These are phyloP conservation scores for Camponotus pennsylvanicus DNA, from an alignment of 1,140 invertebrate species.

Conservation along the genomic window DNA sequence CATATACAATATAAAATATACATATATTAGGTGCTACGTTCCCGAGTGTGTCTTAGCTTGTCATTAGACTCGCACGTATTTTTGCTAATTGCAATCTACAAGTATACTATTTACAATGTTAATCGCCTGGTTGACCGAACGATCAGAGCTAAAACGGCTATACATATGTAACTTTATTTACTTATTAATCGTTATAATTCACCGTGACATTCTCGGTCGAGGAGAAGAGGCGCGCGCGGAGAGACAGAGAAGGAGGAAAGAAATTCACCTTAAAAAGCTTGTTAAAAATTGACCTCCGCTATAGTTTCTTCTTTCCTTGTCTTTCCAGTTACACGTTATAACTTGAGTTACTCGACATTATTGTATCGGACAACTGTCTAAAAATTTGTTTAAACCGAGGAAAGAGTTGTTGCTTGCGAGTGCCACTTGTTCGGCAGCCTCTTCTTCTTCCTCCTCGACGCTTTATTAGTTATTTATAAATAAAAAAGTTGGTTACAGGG, in stretches of 20 bases:
- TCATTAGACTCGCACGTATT: conserved; percentile 26
- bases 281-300: not conserved
- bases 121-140: not conserved
- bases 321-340: too few species aligned
- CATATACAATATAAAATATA: too few species aligned
- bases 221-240: not conserved
- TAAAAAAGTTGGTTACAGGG: conserved; percentile 69
- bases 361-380: not conserved
- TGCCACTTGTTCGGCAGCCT: too few species aligned
- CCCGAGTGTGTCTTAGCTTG: not conserved
- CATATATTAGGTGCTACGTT: not conserved
- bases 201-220: not conserved
- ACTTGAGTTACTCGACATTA: not conserved
- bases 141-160: not conserved
- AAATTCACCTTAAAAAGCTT: not conserved
- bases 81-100: not conserved
- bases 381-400: not conserved
- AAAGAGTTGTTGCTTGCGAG: not conserved
- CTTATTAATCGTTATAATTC: conserved; percentile 2
- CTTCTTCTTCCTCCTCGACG: not conserved
- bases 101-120: not conserved
- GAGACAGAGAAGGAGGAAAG: not conserved
- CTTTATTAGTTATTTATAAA: conserved; percentile 24
- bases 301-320: not conserved
- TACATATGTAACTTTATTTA: not conserved